Conservation (phyloP, 2,888 invertebrate genomes). For the Strigamia transsilvanica region DNA sequence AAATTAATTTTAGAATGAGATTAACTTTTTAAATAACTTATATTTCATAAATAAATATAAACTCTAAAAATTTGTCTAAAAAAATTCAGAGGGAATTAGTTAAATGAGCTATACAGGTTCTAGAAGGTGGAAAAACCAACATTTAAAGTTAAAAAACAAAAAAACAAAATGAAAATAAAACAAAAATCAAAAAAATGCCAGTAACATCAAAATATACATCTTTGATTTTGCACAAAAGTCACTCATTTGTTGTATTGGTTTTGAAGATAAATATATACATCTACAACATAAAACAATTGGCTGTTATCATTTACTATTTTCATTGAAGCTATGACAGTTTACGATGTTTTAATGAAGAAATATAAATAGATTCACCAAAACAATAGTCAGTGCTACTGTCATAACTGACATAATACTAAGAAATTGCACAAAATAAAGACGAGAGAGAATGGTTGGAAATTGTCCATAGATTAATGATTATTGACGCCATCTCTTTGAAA, state of each 20-base stretch:
- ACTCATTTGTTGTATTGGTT: conserved; percentile 17
- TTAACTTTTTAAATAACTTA: not conserved
- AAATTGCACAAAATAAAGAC: conserved; percentile 1
- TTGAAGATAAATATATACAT: conserved; percentile 28
- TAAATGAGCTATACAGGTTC: conserved; percentile 4
- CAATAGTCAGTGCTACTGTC: conserved; percentile 14
- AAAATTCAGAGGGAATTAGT: not conserved
- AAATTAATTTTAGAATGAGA: not conserved
- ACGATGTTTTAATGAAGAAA: conserved; percentile 20
- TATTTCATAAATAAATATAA: conserved; percentile 20
- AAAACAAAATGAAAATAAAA: not conserved
- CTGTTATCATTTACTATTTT: conserved; percentile 9
- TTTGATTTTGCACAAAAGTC: conserved; percentile 17
- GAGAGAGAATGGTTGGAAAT: conserved; percentile 6
- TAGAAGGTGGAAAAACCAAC: conserved; percentile 20
- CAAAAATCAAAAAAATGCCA: not conserved
- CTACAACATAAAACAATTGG: conserved; percentile 25
- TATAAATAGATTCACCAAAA: not conserved
- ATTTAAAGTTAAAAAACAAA: not conserved
- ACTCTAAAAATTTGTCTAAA: not conserved
- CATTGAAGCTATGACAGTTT: conserved; percentile 14
- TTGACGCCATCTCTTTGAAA: not conserved
- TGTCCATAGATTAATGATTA: not conserved
- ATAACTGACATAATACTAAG: conserved; percentile 14
- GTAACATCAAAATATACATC: not conserved